A percentile compares a stretch with the other conserved stretches of the same genome.
Evolutionary conservation across 2,797 vertebrate species (phyloP).

Genomic region (Valencia hispanica): DNA sequence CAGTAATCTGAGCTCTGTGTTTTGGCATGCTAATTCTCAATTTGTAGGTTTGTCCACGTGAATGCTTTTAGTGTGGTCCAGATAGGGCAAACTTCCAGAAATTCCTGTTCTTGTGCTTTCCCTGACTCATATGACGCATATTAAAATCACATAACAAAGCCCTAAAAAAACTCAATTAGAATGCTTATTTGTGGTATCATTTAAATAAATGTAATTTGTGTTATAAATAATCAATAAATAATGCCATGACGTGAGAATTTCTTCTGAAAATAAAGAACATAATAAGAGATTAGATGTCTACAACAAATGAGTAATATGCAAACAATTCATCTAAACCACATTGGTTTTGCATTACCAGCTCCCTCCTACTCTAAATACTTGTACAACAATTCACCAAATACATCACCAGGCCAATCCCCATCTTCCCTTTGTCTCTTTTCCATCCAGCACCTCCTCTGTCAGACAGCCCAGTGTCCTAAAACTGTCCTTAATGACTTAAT

Average conservation of each 20-base stretch:
- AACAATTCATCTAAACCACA: not conserved
- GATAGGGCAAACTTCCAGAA: constrained; percentile 3
- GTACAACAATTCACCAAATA: constrained; percentile 32
- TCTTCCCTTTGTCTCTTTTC: constrained; percentile 48
- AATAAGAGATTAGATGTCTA: not conserved
- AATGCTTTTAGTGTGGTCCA: not conserved
- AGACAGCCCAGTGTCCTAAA: constrained; percentile 65
- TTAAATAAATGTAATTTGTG: not conserved
- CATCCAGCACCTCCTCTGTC: constrained; percentile 42
- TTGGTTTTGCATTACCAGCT: not conserved
- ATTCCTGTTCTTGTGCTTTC: not conserved
- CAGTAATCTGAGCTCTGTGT: not conserved
- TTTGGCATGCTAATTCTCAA: constrained; percentile 7
- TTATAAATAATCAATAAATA: not conserved
- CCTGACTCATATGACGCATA: not conserved
- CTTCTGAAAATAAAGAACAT: not conserved
- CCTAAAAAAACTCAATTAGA: not conserved
- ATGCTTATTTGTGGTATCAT: not conserved
- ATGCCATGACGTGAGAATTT: not conserved
- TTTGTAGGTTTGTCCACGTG: not conserved
- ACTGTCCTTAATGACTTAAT: constrained; percentile 78
- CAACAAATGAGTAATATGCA: not conserved
- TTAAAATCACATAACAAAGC: not conserved
- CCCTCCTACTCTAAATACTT: constrained; percentile 16
- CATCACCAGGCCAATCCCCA: constrained; percentile 38